These are phyloP conservation scores for Erebia ligea DNA, from an alignment of 2,888 invertebrate genomes.

Conservation along the genomic window DNA sequence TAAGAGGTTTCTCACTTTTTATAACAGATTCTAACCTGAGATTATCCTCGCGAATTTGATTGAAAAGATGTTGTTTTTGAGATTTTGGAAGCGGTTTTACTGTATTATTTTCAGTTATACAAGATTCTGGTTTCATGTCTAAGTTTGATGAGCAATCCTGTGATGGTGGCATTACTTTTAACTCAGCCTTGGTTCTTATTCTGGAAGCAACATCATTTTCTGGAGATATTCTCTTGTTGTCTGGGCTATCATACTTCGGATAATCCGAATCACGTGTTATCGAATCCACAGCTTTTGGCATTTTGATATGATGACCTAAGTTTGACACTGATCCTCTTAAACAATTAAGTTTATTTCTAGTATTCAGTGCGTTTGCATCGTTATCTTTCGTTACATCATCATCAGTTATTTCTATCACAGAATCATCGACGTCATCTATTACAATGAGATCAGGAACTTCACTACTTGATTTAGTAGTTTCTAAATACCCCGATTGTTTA, in stretches of 20 bases:
- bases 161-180: constrained; percentile 85
- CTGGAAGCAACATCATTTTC: constrained; percentile 86
- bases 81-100: constrained; percentile 70
- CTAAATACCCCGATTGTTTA: constrained; percentile 80
- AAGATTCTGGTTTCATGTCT: constrained; percentile 49
- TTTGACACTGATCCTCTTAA: constrained; percentile 50
- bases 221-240: constrained; percentile 66
- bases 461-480: constrained; percentile 78
- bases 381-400: constrained; percentile 72
- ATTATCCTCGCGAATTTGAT: constrained; percentile 76
- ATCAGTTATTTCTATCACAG: constrained; percentile 77
- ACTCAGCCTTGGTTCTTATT: constrained; percentile 93
- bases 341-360: constrained; percentile 48
- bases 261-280: constrained; percentile 80
- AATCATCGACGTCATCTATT: constrained; percentile 76
- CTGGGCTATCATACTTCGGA: constrained; percentile 58
- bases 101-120: constrained; percentile 53
- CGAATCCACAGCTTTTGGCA: constrained; percentile 87
- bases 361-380: constrained; percentile 53
- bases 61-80: constrained; percentile 73
- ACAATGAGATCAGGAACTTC: constrained; percentile 76
- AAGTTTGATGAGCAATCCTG: constrained; percentile 59
- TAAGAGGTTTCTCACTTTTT: constrained; percentile 83
- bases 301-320: constrained; percentile 81
- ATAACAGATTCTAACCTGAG: constrained; percentile 82